phyloP scores from a whole-genome alignment of 1,140 invertebrate species.

The Periplaneta americana region DNA sequence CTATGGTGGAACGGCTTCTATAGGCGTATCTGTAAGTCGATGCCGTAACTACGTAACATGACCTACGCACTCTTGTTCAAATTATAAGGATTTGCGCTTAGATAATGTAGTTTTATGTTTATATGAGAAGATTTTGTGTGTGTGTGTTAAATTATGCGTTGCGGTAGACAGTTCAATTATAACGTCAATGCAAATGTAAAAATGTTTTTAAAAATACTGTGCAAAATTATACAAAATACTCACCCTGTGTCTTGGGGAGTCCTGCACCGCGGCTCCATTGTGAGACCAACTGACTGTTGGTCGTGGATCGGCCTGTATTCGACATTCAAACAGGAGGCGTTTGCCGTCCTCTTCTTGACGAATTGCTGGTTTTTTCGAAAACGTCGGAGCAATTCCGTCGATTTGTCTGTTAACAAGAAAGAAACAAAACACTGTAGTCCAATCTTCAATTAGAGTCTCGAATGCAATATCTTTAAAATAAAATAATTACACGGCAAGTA shows the following conservation, averaged over 20 bases:
- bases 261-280: constrained; percentile 70
- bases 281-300: constrained; percentile 91
- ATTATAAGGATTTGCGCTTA: too few relatives aligned
- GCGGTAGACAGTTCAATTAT: too few relatives aligned
- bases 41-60: too few relatives aligned
- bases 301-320: constrained; percentile 88
- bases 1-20: too few relatives aligned
- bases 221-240: too few relatives aligned
- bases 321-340: constrained; percentile 91
- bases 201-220: too few relatives aligned
- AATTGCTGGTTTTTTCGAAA: constrained; percentile 94
- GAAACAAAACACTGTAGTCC: not conserved
- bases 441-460: not conserved
- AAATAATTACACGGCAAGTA: not conserved
- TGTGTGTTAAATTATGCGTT: too few relatives aligned
- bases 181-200: too few relatives aligned
- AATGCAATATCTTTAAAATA: not conserved
- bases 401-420: constrained; percentile 79
- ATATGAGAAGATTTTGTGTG: too few relatives aligned
- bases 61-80: too few relatives aligned
- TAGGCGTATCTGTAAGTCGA: too few relatives aligned
- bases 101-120: too few relatives aligned
- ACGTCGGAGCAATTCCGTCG: constrained; percentile 95
- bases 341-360: constrained; percentile 96
- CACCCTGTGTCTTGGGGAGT: constrained; percentile 78